phyloP scores from a whole-genome alignment of 2,888 invertebrate species.

The Dasypolia templi region DNA sequence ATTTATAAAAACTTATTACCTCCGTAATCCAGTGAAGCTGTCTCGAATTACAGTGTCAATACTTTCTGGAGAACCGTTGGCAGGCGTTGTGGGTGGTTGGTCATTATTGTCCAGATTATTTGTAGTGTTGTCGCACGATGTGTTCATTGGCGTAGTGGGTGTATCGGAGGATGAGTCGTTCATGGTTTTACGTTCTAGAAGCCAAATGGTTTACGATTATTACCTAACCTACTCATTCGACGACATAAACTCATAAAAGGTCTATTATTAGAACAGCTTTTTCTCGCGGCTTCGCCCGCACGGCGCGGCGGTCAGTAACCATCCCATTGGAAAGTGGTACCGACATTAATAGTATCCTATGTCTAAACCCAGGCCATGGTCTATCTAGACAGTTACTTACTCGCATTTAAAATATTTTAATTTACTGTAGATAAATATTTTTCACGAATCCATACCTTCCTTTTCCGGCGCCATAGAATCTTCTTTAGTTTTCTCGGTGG shows the following conservation, averaged over 20 bases:
- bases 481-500: slow-evolving; percentile 55
- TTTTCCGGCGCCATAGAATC: slow-evolving; percentile 59
- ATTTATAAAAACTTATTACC: slow-evolving; percentile 69
- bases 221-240: background rate
- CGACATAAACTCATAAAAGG: background rate
- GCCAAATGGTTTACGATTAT: slow-evolving; percentile 32
- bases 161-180: slow-evolving; percentile 66
- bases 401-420: background rate
- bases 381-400: background rate
- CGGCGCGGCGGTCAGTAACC: background rate
- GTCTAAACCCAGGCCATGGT: background rate
- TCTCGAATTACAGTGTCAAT: slow-evolving; percentile 70
- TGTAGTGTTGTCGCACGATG: slow-evolving; percentile 62
- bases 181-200: slow-evolving; percentile 57
- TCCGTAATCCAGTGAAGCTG: slow-evolving; percentile 74
- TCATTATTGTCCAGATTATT: slow-evolving; percentile 60
- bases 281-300: background rate
- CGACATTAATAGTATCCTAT: background rate
- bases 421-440: background rate
- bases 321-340: background rate
- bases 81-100: slow-evolving; percentile 51
- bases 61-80: slow-evolving; percentile 71
- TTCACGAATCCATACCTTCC: slow-evolving; percentile 60
- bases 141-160: slow-evolving; percentile 66
- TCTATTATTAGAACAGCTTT: background rate